Evolutionary conservation across 2,113 vertebrate genomes (phyloP).

Genomic region (Rynchops niger): DNA sequence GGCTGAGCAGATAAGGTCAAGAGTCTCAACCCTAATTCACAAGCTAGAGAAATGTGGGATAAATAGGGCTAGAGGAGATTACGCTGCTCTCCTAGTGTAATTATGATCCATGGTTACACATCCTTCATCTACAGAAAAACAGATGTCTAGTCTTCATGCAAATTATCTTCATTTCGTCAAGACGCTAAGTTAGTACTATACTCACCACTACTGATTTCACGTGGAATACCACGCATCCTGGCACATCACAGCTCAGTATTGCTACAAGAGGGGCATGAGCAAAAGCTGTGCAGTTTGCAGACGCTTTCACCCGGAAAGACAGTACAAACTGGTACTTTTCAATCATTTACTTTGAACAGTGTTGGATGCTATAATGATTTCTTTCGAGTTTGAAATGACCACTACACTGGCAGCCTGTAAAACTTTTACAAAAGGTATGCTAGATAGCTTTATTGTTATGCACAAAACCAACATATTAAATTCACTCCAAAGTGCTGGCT

Average conservation of each 20-base stretch:
- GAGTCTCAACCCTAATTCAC: not conserved
- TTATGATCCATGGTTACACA: not conserved
- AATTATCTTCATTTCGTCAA: not conserved
- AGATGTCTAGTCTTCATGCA: slow-evolving; percentile 21
- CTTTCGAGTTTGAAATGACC: not conserved
- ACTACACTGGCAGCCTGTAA: not conserved
- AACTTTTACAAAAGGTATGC: not conserved
- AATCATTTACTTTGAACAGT: not conserved
- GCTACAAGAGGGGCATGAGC: not conserved
- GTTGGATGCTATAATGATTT: not conserved
- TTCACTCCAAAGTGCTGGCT: not conserved
- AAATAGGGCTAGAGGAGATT: not conserved
- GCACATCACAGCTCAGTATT: not conserved
- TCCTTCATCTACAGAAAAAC: not conserved
- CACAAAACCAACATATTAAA: not conserved
- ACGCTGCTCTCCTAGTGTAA: not conserved
- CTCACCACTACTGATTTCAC: not conserved
- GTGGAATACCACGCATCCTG: not conserved
- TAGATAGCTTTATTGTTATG: not conserved
- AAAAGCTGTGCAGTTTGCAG: not conserved
- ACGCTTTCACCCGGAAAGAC: not conserved
- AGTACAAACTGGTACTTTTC: not conserved
- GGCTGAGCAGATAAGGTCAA: not conserved
- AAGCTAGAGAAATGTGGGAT: not conserved
- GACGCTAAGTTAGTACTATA: not conserved